Evolutionary conservation across 37 sponge, comb jelly and placozoan genomes (phyloP), one percentile per base, ranked within the genome.

Genomic region (Eunapius fragilis): DNA sequence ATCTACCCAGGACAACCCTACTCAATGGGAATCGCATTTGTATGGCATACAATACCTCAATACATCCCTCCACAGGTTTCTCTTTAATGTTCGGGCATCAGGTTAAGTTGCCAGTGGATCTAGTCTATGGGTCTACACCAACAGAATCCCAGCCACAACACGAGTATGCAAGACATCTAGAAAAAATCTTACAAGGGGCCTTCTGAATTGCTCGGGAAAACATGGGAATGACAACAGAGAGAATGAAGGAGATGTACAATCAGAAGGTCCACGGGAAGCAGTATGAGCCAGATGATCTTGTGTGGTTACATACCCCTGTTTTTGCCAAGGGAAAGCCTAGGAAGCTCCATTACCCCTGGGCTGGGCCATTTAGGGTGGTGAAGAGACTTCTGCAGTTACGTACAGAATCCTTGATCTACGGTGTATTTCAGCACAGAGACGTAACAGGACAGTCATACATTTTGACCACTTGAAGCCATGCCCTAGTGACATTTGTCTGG

Each of bases 81-180:
- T 49, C 85, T n/a, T 58, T 74, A 31, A 84, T 84, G 84, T 84
- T 84, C 27, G 84, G 84, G 31, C 58, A 31, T 2, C 77, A 85
- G 37, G 86, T 79, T 6, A 76, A 41, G 48, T 37, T 86, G 68
- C 87, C 87, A 33, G 37, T 80, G 22, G 80, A 86, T 50, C 25
- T 86, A 12, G 80, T 86, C 72, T 86, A 74, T 80, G 78, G 85
- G 22, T 32, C 33, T 13, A 50, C 69, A 32, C 70, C 78, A 79
- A 58, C 25, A 6, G 41, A 30, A 26, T 27, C 48, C 23, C 49
- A 79, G 30, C 25, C 50, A 31, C n/a, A 22, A 37, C 36, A 22
- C 27, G 82, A 69, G 68, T 69, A 69, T 67, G 70, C 82, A 37
- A 25, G 70, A 49, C 26, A 47, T 17, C 80, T 79, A 32, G 25